phyloP scores from a whole-genome alignment of 2,113 vertebrate species.

The Pogonocichla stellata region DNA sequence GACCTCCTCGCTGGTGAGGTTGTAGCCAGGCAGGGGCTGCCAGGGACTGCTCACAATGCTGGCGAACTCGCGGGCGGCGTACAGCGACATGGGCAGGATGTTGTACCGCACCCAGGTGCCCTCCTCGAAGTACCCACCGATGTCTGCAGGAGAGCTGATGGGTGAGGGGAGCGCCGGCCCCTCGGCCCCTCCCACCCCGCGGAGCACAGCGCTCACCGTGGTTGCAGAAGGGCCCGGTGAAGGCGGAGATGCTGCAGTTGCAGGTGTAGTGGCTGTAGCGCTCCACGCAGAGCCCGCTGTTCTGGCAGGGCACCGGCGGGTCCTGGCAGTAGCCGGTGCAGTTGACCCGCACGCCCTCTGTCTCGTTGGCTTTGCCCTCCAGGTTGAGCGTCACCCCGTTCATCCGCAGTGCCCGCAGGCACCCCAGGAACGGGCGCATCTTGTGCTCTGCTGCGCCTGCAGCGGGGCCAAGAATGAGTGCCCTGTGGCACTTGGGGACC shows the following conservation, averaged over 20 bases:
- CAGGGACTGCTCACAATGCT: conserved; percentile 86
- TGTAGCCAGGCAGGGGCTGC: conserved; percentile 86
- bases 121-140: conserved; percentile 90
- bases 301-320: conserved; percentile 87
- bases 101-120: conserved; percentile 92
- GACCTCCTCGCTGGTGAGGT: conserved; percentile 92
- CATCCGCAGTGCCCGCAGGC: conserved; percentile 89
- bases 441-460: conserved; percentile 89
- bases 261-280: conserved; percentile 92
- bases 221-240: conserved; percentile 93
- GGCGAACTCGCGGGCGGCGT: conserved; percentile 85
- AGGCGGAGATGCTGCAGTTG: conserved; percentile 93
- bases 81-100: conserved; percentile 85
- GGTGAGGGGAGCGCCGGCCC: not conserved
- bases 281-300: conserved; percentile 91
- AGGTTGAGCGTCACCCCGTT: conserved; percentile 92
- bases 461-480: not conserved
- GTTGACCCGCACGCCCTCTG: conserved; percentile 87
- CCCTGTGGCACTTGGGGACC: fast-evolving
- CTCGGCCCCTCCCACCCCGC: fast-evolving
- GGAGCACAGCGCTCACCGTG: conserved; percentile 74
- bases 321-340: conserved; percentile 90
- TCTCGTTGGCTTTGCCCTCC: conserved; percentile 90
- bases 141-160: conserved; percentile 69
- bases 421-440: conserved; percentile 89